These are phyloP conservation scores for Takifugu flavidus DNA, from an alignment of 2,113 vertebrate species.

Conservation along the genomic window DNA sequence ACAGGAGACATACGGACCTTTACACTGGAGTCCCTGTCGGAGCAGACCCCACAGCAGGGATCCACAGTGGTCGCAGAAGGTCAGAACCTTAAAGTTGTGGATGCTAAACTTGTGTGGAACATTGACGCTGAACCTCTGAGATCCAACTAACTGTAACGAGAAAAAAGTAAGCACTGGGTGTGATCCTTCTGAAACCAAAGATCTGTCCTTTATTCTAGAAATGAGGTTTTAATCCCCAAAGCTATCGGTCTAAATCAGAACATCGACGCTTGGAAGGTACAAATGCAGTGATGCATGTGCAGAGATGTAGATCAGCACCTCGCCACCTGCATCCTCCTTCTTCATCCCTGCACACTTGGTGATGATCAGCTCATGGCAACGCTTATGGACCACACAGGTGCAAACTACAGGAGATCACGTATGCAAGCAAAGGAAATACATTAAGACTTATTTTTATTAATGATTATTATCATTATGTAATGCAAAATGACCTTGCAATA, in stretches of 20 bases:
- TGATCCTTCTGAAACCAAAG: too few species aligned
- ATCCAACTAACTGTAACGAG: slow-evolving; percentile 79
- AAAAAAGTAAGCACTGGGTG: slow-evolving; percentile 23
- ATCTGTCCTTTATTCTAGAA: too few species aligned
- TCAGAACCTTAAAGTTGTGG: slow-evolving; percentile 97
- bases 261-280: not conserved
- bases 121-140: slow-evolving; percentile 95
- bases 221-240: too few species aligned
- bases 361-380: slow-evolving; percentile 95
- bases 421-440: not conserved
- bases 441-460: not conserved
- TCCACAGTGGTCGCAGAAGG: slow-evolving; percentile 96
- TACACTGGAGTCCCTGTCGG: slow-evolving; percentile 93
- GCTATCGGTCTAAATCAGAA: not conserved
- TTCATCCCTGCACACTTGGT: slow-evolving; percentile 94
- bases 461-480: too few species aligned
- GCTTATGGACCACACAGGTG: slow-evolving; percentile 95
- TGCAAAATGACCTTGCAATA: not conserved
- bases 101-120: slow-evolving; percentile 96
- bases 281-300: not conserved
- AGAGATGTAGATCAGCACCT: slow-evolving; percentile 72
- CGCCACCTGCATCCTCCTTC: slow-evolving; percentile 86
- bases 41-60: slow-evolving; percentile 94
- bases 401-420: slow-evolving; percentile 79
- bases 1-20: slow-evolving; percentile 72